Conservation (phyloP, 2,888 invertebrate species). For the Thelaira solivaga region DNA sequence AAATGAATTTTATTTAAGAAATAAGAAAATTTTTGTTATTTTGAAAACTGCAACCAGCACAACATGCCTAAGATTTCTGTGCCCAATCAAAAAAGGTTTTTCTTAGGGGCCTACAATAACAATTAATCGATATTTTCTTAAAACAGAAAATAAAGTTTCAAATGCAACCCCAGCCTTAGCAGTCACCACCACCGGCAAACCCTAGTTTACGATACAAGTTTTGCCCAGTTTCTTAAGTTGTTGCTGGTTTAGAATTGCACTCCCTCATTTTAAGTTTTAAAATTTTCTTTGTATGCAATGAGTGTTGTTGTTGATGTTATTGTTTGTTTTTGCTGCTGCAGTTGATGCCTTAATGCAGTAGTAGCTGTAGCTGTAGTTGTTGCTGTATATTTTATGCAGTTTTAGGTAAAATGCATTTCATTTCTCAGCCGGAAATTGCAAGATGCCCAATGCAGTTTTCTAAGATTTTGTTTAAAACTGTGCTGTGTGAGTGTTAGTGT, state of each 20-base stretch:
- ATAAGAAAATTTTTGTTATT: conserved; percentile 39
- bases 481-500: not conserved
- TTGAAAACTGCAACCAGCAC: not conserved
- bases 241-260: not conserved
- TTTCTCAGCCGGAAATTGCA: conserved; percentile 37
- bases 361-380: conserved; percentile 1
- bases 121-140: conserved; percentile 53
- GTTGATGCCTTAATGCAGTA: not conserved
- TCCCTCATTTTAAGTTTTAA: conserved; percentile 1
- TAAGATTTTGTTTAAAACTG: not conserved
- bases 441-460: conserved; percentile 42
- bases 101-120: conserved; percentile 44
- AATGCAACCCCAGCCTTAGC: conserved; percentile 22
- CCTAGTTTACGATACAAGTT: not conserved
- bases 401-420: conserved; percentile 41
- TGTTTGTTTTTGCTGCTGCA: not conserved
- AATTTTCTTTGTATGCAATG: conserved; percentile 9
- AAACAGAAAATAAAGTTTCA: conserved; percentile 34
- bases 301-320: not conserved
- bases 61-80: conserved; percentile 31
- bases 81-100: conserved; percentile 46
- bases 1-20: conserved; percentile 46
- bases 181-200: not conserved
- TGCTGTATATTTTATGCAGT: conserved; percentile 32
- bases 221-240: conserved; percentile 16